These are phyloP conservation scores for pig (Sus scrofa) DNA, from an alignment of 2,113 vertebrate genomes.

Conservation along the genomic window T2T-Sscrofa CM000812.6:16878501-16879000, in stretches of 20 bases:
- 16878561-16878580: not conserved
- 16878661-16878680: not conserved
- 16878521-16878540: not conserved
- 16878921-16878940: not conserved
- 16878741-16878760: not conserved
- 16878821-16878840: not conserved
- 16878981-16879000: not conserved
- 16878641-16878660: not conserved
- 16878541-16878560: not conserved
- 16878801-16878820: not conserved
- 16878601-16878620: not conserved
- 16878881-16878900: not conserved
- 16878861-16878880: not conserved
- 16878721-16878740: not conserved
- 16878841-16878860: not conserved
- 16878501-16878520: not conserved
- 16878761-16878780: not conserved
- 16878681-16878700: not conserved
- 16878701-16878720: not conserved
- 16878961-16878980: not conserved
- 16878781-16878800: not conserved
- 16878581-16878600: not conserved
- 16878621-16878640: not conserved
- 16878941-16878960: not conserved
- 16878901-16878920: fast-evolving